phyloP scores from a whole-genome alignment of 1,140 invertebrate genomes.

The Pogonognathellus flavescens region DNA sequence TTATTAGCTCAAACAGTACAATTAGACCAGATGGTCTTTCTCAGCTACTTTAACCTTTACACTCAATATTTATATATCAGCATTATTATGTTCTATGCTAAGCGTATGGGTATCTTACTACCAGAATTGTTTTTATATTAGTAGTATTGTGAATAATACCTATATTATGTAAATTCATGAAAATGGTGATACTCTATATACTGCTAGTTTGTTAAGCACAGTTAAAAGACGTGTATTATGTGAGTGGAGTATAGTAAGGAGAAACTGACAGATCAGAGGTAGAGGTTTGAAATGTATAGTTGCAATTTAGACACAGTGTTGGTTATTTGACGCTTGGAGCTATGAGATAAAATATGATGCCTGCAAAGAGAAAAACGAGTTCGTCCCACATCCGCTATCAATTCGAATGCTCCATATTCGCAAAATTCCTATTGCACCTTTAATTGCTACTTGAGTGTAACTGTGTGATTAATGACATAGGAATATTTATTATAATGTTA shows the following conservation, averaged over 20 bases:
- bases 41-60: background rate
- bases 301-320: slow-evolving; percentile 43
- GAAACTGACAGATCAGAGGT: slow-evolving; percentile 36
- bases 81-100: background rate
- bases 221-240: background rate
- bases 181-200: background rate
- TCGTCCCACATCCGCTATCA: slow-evolving; percentile 46
- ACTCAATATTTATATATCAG: background rate
- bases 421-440: slow-evolving; percentile 46
- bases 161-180: background rate
- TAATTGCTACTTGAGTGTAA: slow-evolving; percentile 43
- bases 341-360: slow-evolving; percentile 38
- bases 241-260: background rate
- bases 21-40: slow-evolving; percentile 36
- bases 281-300: slow-evolving; percentile 23
- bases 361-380: slow-evolving; percentile 41
- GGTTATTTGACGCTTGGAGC: slow-evolving; percentile 34
- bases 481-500: background rate
- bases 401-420: slow-evolving; percentile 45
- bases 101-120: background rate
- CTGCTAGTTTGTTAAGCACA: background rate
- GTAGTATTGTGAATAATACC: no score
- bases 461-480: slow-evolving; percentile 21
- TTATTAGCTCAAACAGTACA: background rate
- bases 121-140: no score